Evolutionary conservation across 2,797 vertebrate genomes (phyloP).

Genomic region (Lutjanus argentimaculatus): DNA sequence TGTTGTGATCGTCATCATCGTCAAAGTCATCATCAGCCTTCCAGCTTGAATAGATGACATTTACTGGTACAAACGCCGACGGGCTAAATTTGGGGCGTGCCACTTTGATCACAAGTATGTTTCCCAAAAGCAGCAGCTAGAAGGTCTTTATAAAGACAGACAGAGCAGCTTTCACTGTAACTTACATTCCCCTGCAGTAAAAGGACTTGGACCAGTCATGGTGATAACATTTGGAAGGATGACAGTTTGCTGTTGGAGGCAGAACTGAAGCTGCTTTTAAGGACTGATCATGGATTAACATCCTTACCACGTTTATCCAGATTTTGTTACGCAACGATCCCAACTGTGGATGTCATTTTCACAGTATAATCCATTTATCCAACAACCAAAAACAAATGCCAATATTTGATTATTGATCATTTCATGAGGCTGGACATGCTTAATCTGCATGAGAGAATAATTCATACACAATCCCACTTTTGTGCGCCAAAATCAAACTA

Average conservation of each 20-base stretch:
- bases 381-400: neutral
- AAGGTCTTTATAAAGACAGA: neutral
- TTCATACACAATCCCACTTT: neutral
- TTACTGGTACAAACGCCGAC: neutral
- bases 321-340: constrained; percentile 48
- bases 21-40: neutral
- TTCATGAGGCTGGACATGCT: constrained; percentile 8
- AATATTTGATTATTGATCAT: constrained; percentile 9
- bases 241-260: constrained; percentile 23
- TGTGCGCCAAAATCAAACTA: neutral
- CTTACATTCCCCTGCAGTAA: neutral
- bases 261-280: constrained; percentile 55
- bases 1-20: neutral
- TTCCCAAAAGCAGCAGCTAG: constrained; percentile 1
- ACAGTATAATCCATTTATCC: constrained; percentile 21
- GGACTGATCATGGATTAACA: constrained; percentile 66
- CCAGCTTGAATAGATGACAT: neutral
- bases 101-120: neutral
- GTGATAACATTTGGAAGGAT: constrained; percentile 11
- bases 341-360: constrained; percentile 23
- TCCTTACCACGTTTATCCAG: constrained; percentile 41
- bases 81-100: neutral
- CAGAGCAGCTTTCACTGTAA: neutral
- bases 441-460: neutral
- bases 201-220: neutral